Conservation (phyloP, 2,888 invertebrate species). For the Pyrocoelia pectoralis region DNA sequence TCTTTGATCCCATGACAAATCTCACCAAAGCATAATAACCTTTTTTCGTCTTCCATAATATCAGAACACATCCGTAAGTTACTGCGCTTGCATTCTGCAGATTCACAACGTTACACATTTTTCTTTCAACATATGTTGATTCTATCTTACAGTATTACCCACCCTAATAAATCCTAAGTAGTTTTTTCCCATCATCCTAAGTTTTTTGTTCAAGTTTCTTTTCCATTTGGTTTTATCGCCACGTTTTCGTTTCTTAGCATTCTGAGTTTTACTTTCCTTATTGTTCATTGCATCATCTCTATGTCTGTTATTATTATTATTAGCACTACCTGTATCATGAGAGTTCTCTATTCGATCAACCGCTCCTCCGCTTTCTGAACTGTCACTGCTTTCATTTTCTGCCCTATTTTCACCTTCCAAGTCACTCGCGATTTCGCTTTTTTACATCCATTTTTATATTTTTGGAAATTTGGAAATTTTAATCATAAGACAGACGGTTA, state of each 20-base stretch:
- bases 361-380: not conserved
- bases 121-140: not conserved
- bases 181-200: no score
- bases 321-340: not conserved
- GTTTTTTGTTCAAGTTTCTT: no score
- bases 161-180: conserved; percentile 7
- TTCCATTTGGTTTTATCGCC: conserved; percentile 5
- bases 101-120: conserved; percentile 2
- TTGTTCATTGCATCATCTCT: not conserved
- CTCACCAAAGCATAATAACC: not conserved
- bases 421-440: no score
- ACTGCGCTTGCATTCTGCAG: not conserved
- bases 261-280: not conserved
- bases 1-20: conserved; percentile 7
- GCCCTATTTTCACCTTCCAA: no score
- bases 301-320: not conserved
- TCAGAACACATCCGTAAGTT: not conserved
- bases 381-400: not conserved
- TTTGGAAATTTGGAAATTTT: no score
- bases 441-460: no score
- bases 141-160: not conserved
- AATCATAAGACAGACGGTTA: no score
- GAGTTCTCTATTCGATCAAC: no score
- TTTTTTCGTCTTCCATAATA: conserved; percentile 1
- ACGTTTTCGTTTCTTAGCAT: not conserved